Evolutionary conservation across 2,888 invertebrate genomes (phyloP).

Genomic region (Melitaea athalia): DNA sequence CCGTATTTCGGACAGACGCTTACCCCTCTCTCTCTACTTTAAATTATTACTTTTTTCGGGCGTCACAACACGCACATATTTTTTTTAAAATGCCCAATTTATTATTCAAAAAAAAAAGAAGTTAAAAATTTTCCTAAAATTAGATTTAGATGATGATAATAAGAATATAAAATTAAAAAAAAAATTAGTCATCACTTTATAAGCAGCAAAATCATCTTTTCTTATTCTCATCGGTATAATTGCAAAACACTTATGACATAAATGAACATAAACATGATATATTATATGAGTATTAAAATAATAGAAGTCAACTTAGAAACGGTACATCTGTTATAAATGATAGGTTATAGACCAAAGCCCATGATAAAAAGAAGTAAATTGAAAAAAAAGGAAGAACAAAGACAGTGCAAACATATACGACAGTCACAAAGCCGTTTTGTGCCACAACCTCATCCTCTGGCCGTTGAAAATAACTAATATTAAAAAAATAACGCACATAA

Average conservation of each 20-base stretch:
- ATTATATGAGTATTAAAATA: background rate
- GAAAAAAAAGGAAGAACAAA: constrained; percentile 49
- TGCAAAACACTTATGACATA: background rate
- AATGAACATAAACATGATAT: background rate
- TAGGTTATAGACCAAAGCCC: constrained; percentile 4
- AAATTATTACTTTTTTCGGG: no score
- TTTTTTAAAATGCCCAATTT: no score
- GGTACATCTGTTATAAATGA: background rate
- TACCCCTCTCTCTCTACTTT: no score
- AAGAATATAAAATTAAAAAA: no score
- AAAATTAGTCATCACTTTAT: background rate
- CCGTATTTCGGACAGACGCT: no score
- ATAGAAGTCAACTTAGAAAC: background rate
- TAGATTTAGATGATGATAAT: no score
- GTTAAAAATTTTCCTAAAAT: no score
- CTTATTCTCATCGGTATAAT: background rate
- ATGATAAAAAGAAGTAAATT: constrained; percentile 24
- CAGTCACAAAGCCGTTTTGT: constrained; percentile 51
- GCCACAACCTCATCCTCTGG: constrained; percentile 52
- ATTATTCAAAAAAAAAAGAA: no score
- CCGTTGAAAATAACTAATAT: constrained; percentile 51
- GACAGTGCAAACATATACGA: constrained; percentile 66
- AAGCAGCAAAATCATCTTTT: background rate
- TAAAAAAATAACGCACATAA: background rate
- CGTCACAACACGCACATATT: no score